phyloP scores from a whole-genome alignment of 2,113 vertebrate genomes.

The Oxyura jamaicensis region DNA sequence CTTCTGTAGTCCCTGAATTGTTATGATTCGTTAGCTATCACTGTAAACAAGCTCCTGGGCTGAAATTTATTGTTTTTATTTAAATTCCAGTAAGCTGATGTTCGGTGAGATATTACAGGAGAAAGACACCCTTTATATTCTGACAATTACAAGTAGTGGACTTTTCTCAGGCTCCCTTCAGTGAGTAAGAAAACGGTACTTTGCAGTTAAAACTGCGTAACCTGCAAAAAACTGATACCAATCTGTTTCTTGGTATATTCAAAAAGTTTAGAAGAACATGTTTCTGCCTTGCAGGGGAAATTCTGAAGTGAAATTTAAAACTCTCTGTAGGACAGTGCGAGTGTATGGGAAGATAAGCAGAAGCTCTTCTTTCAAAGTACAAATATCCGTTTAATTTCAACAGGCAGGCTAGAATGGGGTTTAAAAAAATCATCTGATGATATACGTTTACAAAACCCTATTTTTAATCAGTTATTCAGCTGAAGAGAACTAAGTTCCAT shows the following conservation, averaged over 20 bases:
- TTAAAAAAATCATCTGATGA: rapidly evolving
- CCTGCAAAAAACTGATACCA: neutral
- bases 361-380: neutral
- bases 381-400: neutral
- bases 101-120: neutral
- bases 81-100: neutral
- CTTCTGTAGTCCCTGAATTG: neutral
- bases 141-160: neutral
- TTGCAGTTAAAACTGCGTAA: neutral
- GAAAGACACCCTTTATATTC: neutral
- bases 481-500: too few species aligned
- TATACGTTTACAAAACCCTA: rapidly evolving
- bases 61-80: neutral
- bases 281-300: neutral
- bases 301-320: neutral
- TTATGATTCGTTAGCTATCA: neutral
- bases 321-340: neutral
- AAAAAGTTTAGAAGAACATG: neutral
- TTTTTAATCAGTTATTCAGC: neutral
- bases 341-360: neutral
- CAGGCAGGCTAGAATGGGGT: neutral
- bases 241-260: neutral
- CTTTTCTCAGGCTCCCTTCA: neutral
- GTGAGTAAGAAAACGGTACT: neutral
- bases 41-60: neutral